Percentiles rank a stretch among this genome's conserved stretches.
These are phyloP conservation scores for Mizuhopecten yessoensis DNA, from an alignment of 1,140 invertebrate species.

Conservation along the genomic window DNA sequence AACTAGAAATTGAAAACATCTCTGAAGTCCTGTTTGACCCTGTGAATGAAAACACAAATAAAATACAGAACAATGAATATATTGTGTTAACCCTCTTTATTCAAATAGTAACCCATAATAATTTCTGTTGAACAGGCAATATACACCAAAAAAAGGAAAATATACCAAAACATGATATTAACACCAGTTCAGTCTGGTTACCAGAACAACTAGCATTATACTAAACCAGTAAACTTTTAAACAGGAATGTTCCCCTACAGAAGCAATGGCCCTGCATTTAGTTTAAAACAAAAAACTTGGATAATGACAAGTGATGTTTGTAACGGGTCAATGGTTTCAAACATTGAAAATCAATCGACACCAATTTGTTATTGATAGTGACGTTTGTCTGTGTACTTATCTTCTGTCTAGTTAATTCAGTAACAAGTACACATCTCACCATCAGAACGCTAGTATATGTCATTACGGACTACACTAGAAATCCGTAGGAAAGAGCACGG, in stretches of 20 bases:
- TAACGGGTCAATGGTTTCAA: neutral
- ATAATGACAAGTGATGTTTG: neutral
- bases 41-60: neutral
- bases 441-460: neutral
- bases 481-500: neutral
- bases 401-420: neutral
- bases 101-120: neutral
- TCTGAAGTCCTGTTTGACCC: no score
- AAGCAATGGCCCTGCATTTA: slow-evolving; percentile 13
- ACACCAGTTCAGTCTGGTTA: neutral
- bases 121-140: neutral
- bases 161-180: neutral
- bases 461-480: no score
- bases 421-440: neutral
- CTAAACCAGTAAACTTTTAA: neutral
- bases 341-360: neutral
- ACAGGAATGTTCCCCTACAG: neutral
- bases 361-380: neutral
- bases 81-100: slow-evolving; percentile 6
- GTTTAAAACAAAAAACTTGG: neutral
- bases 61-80: neutral
- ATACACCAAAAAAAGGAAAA: slow-evolving; percentile 39
- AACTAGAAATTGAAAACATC: no score
- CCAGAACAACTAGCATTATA: neutral
- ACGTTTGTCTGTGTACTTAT: neutral